A percentile compares a stretch with the other conserved stretches of the same genome.
Conservation (phyloP, 2,113 vertebrate genomes). For the Tympanuchus pallidicinctus region DNA sequence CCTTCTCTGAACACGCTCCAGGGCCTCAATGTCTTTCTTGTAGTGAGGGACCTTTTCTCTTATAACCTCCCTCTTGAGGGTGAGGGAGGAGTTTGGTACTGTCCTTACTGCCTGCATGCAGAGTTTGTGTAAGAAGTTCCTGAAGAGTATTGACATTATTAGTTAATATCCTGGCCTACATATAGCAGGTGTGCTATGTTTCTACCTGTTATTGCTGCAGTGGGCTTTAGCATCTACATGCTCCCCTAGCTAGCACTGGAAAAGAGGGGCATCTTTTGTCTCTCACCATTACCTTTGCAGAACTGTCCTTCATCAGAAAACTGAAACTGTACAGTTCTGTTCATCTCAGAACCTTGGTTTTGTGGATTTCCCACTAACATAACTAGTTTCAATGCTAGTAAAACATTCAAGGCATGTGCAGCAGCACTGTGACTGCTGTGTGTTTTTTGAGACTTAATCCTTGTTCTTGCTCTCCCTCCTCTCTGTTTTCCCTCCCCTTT, state of each 20-base stretch:
- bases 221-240: neutral
- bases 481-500: neutral
- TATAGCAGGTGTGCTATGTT: rapidly evolving
- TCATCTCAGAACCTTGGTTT: neutral
- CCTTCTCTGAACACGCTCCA: too few relatives aligned
- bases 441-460: neutral
- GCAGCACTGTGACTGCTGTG: neutral
- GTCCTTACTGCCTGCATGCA: neutral
- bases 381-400: neutral
- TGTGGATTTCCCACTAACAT: neutral
- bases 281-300: neutral
- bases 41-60: too few relatives aligned
- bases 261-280: neutral
- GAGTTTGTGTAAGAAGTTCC: neutral
- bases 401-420: rapidly evolving
- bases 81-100: neutral
- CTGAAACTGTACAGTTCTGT: neutral
- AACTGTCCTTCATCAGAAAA: neutral
- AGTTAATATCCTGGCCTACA: neutral
- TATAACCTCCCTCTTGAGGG: neutral
- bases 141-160: neutral
- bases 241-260: neutral
- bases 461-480: neutral
- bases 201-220: neutral
- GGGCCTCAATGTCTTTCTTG: too few relatives aligned